phyloP scores from a whole-genome alignment of 2,113 vertebrate species.

The Arizona elegans region DNA sequence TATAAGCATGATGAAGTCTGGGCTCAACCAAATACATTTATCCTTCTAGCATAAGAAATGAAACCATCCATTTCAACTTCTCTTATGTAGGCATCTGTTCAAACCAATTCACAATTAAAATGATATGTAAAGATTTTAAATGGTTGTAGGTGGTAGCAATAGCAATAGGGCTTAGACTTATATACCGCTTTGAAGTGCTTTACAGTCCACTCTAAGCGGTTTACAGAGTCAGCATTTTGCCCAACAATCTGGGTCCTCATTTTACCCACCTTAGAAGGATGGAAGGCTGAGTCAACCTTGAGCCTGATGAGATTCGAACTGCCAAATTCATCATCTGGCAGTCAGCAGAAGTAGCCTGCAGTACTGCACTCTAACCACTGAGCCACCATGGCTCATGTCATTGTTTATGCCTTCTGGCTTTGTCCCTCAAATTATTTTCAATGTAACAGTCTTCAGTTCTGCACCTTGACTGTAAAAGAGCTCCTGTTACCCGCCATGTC shows the following conservation, averaged over 20 bases:
- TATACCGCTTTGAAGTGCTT: no score
- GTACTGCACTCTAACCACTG: no score
- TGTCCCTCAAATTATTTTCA: slow-evolving; percentile 56
- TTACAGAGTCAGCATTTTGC: no score
- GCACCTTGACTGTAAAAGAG: neutral
- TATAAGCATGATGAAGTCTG: neutral
- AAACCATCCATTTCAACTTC: neutral
- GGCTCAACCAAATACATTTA: neutral
- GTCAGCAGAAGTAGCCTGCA: no score
- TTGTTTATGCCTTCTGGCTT: slow-evolving; percentile 29
- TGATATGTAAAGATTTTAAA: neutral
- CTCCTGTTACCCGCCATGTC: slow-evolving; percentile 26
- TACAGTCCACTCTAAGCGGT: no score
- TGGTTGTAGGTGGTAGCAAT: neutral
- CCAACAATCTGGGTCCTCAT: no score
- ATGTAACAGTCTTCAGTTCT: slow-evolving; percentile 37
- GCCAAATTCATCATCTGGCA: no score
- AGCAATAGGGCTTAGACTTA: no score
- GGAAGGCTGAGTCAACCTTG: no score
- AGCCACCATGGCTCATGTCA: no score
- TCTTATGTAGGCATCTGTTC: neutral
- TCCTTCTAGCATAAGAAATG: neutral
- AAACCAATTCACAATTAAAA: neutral
- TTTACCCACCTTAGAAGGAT: no score
- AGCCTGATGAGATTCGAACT: no score